Evolutionary conservation across 2,797 vertebrate species (phyloP).

Genomic region (Gambelia wislizenii): DNA sequence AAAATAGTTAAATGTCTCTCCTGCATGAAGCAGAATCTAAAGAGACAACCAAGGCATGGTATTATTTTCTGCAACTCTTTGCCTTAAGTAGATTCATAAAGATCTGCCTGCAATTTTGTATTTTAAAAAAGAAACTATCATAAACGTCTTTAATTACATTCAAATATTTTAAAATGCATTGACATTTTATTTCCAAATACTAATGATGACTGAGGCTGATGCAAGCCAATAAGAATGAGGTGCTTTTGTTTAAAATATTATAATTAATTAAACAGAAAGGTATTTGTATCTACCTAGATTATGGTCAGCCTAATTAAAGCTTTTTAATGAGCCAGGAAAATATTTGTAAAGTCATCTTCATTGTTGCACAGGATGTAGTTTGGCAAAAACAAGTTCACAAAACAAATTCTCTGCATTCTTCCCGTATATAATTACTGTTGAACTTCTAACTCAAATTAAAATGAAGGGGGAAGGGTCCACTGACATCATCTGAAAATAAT

Average conservation of each 20-base stretch:
- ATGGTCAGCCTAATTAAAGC: constrained; percentile 75
- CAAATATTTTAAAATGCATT: background rate
- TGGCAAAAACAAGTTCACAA: constrained; percentile 54
- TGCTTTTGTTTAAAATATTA: constrained; percentile 58
- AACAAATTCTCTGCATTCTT: constrained; percentile 75
- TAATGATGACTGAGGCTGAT: constrained; percentile 32
- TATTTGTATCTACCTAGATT: constrained; percentile 53
- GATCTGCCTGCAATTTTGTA: constrained; percentile 16
- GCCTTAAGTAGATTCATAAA: background rate
- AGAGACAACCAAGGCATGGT: background rate
- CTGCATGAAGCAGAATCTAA: background rate
- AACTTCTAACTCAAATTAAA: constrained; percentile 74
- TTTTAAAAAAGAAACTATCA: constrained; percentile 51
- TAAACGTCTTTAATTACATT: constrained; percentile 22
- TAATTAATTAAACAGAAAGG: constrained; percentile 54
- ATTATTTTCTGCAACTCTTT: background rate
- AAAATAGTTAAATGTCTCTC: background rate
- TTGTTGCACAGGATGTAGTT: constrained; percentile 62
- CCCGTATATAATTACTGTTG: constrained; percentile 59
- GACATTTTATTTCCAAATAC: constrained; percentile 37
- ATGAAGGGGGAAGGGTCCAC: constrained; percentile 45
- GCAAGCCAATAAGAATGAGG: constrained; percentile 61
- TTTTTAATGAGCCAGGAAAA: constrained; percentile 69
- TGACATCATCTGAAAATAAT: constrained; percentile 61
- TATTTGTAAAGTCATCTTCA: constrained; percentile 66